Conservation (phyloP, 2,888 invertebrate species). For the Lochmaea crataegi region DNA sequence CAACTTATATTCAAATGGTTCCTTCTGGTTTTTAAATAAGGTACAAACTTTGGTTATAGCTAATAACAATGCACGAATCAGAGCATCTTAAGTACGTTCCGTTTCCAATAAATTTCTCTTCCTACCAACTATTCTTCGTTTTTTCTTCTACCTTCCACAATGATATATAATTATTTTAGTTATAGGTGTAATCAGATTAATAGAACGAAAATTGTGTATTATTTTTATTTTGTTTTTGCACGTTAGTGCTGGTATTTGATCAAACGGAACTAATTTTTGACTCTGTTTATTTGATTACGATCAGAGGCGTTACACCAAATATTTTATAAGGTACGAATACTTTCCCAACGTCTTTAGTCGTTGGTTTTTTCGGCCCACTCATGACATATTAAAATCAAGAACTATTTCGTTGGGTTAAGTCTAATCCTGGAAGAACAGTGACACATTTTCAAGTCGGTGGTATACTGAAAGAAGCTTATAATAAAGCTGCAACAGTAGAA, state of each 20-base stretch:
- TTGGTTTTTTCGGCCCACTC: too few species aligned
- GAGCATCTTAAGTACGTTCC: slow-evolving; percentile 12
- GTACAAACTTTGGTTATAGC: neutral
- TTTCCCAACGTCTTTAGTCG: too few species aligned
- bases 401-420: too few species aligned
- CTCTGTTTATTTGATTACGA: neutral
- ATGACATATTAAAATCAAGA: too few species aligned
- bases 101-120: slow-evolving; percentile 18
- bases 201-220: slow-evolving; percentile 20
- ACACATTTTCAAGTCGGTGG: too few species aligned
- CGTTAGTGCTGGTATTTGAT: neutral
- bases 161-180: slow-evolving; percentile 23
- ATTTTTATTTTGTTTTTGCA: neutral
- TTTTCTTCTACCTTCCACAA: slow-evolving; percentile 2
- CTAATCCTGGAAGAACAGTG: too few species aligned
- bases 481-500: too few species aligned
- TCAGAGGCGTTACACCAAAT: neutral
- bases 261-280: slow-evolving; percentile 17
- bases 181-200: slow-evolving; percentile 19
- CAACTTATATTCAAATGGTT: too few species aligned
- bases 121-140: slow-evolving; percentile 9
- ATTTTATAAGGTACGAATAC: neutral
- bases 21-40: neutral
- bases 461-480: too few species aligned
- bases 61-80: slow-evolving; percentile 8